Percentiles rank a stretch among this genome's conserved stretches.
Conservation (phyloP, 2,797 vertebrate genomes). For the Syncerus caffer region DNA sequence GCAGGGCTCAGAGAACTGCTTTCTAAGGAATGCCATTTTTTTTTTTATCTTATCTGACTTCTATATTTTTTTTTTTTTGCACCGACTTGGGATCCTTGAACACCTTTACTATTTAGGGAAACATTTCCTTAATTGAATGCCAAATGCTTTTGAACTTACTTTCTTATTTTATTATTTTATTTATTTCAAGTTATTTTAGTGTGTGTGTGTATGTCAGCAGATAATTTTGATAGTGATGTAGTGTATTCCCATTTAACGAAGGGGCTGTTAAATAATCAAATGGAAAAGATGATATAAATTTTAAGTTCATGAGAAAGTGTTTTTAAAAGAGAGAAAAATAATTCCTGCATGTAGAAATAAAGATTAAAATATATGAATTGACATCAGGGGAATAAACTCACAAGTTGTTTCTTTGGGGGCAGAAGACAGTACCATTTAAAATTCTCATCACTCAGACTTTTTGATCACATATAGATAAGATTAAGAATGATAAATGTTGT, state of each 20-base stretch:
- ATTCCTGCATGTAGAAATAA: neutral
- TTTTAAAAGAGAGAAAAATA: neutral
- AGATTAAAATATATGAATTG: conserved; percentile 2
- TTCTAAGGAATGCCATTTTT: neutral
- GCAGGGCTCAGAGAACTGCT: neutral
- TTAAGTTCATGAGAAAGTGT: neutral
- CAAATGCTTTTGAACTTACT: neutral
- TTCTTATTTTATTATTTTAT: neutral
- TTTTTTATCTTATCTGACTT: neutral
- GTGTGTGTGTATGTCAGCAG: neutral
- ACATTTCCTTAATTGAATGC: neutral
- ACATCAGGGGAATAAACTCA: neutral
- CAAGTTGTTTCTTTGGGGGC: neutral
- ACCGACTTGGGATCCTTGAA: neutral
- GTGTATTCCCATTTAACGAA: neutral
- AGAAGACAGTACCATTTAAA: neutral
- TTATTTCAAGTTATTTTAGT: neutral
- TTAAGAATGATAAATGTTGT: neutral
- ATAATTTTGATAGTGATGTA: neutral
- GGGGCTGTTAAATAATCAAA: neutral
- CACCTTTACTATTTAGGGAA: neutral
- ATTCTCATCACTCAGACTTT: neutral
- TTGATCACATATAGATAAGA: neutral
- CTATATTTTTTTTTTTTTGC: neutral
- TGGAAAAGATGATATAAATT: neutral